These are phyloP conservation scores for Scortum barcoo DNA, from an alignment of 2,113 vertebrate genomes.

Conservation along the genomic window DNA sequence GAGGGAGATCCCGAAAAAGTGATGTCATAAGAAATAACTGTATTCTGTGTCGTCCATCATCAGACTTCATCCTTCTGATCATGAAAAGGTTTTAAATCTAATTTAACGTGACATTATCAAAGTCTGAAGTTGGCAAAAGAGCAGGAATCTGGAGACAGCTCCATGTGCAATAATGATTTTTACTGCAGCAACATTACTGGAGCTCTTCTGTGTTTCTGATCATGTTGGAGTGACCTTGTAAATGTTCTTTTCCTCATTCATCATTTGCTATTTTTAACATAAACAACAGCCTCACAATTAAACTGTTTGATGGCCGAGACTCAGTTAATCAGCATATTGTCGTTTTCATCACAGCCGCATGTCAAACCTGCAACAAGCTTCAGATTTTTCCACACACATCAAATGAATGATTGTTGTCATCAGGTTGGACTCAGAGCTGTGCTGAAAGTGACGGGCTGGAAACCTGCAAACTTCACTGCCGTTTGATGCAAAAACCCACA, in stretches of 20 bases:
- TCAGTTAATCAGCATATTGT: neutral
- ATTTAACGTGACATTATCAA: neutral
- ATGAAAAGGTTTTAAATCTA: too few relatives aligned
- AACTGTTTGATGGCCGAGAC: neutral
- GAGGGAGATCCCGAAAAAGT: too few relatives aligned
- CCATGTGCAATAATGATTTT: neutral
- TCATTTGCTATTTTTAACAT: neutral
- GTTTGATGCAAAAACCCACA: constrained; percentile 30
- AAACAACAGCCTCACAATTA: too few relatives aligned
- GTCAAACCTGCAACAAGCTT: neutral
- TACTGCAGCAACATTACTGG: too few relatives aligned
- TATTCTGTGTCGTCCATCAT: too few relatives aligned
- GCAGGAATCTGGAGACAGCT: neutral
- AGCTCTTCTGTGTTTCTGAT: too few relatives aligned
- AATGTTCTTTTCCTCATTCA: neutral
- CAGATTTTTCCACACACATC: neutral
- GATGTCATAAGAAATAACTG: too few relatives aligned
- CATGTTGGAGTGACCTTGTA: too few relatives aligned
- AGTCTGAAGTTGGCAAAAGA: neutral
- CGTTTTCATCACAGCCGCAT: neutral
- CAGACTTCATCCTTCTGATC: too few relatives aligned
- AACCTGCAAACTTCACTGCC: constrained; percentile 28
- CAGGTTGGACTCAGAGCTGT: neutral
- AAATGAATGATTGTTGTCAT: neutral
- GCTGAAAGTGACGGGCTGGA: neutral